Evolutionary conservation across 2,797 vertebrate species (phyloP), one percentile per base, ranked within the genome.

Genomic region (Prionace glauca): DNA sequence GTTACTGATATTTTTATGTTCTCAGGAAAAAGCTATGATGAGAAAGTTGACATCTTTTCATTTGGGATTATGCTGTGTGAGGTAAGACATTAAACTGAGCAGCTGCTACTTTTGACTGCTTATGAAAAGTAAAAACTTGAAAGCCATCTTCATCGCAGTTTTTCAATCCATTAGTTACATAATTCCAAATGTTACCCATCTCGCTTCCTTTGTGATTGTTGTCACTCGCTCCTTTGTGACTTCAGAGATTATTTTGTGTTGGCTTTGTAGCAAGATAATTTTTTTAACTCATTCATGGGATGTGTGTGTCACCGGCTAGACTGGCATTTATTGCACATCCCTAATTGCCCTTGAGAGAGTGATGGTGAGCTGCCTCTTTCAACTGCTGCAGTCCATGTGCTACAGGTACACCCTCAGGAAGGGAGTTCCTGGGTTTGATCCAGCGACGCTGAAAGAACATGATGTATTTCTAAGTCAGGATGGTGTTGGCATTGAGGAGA

Each of bases 41-140:
- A 99, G 97, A 98, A 98, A 96, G 99, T 99, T 95, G 99, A 99
- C 96, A 98, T 99, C 97, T 99, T 99, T 96, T 99, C 99, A 96
- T 99, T 99, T 0, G 99, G 99, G n/a, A 99, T 99, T 32, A 98
- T 99, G 97, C 97, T 99, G 16, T 99, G 99, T 0, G 99, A 99
- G 98, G 99, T 98, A 97, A 98, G 98, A 69, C 7, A 90, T 16
- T 62, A n/a, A 90, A 67, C 62, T 96, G 71, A 93, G 5, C 10
- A 4, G 18, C 72, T 56, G 72, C 11, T 5, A 16, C 32, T 62
- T n/a, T 74, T 11, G 26, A 77, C 18, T 22, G 26, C n/a, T 62
- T 10, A 32, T 67, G 5, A 45, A 24, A 50, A 20, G 45, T 94
- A 50, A 74, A 16, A n/a, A 18, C 45, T 0, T 32, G 56, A 26